These are phyloP conservation scores for Callyntrura sp. DNA, from an alignment of 2,888 invertebrate genomes.

Conservation along the genomic window DNA sequence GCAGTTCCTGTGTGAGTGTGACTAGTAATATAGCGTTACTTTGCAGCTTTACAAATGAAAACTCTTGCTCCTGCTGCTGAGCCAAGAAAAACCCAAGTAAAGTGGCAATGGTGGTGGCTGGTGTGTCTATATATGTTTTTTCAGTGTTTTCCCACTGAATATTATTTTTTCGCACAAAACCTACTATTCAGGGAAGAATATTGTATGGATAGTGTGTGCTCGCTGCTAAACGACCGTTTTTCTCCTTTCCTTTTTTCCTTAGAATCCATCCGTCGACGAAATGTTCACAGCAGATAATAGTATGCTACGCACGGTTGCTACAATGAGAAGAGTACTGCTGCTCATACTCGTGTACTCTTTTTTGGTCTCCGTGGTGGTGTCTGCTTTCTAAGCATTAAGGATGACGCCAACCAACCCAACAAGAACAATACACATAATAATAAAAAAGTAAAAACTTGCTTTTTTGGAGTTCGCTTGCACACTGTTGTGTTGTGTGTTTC, in stretches of 20 bases:
- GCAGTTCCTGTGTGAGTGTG: slow-evolving; percentile 31
- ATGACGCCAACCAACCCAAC: slow-evolving; percentile 22
- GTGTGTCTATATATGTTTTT: background rate
- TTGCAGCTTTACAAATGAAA: too few relatives aligned
- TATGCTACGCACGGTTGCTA: slow-evolving; percentile 40
- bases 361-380: background rate
- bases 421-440: slow-evolving; percentile 22
- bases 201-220: slow-evolving; percentile 29
- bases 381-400: background rate
- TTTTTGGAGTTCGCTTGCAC: slow-evolving; percentile 22
- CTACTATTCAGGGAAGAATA: slow-evolving; percentile 19
- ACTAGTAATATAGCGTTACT: background rate
- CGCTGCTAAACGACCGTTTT: slow-evolving; percentile 49
- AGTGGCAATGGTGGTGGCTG: background rate
- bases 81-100: too few relatives aligned
- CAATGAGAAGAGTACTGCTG: slow-evolving; percentile 14
- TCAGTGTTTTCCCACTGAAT: slow-evolving; percentile 43
- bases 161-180: slow-evolving; percentile 62
- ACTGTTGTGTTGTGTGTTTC: background rate
- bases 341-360: background rate
- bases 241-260: slow-evolving; percentile 50
- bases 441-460: slow-evolving; percentile 52
- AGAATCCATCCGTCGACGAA: slow-evolving; percentile 50
- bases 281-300: slow-evolving; percentile 36
- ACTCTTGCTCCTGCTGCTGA: too few relatives aligned